phyloP scores from a whole-genome alignment of 2,113 vertebrate species.

The Burhinus bistriatus region DNA sequence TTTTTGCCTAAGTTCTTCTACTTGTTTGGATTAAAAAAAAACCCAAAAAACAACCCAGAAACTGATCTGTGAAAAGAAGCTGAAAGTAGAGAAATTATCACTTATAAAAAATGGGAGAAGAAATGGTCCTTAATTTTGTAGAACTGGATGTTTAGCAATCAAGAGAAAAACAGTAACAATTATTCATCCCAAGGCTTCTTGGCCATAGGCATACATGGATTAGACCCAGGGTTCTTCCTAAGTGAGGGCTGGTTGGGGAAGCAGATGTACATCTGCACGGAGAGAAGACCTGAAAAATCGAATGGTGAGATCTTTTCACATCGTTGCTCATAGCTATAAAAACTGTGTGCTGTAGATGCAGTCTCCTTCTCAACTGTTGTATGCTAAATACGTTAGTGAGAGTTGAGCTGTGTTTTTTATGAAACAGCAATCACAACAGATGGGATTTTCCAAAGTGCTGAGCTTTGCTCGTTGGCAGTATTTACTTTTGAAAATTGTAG shows the following conservation, averaged over 20 bases:
- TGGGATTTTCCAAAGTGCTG: conserved; percentile 3
- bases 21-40: not conserved
- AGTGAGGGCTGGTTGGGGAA: not conserved
- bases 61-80: not conserved
- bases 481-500: not conserved
- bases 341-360: not conserved
- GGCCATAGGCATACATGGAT: not conserved
- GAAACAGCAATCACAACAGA: not conserved
- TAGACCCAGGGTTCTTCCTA: not conserved
- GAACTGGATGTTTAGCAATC: not conserved
- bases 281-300: not conserved
- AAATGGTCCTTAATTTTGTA: not conserved
- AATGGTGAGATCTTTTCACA: not conserved
- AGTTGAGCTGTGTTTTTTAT: not conserved
- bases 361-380: not conserved
- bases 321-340: not conserved
- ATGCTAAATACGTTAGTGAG: not conserved
- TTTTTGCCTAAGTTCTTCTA: not conserved
- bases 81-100: not conserved
- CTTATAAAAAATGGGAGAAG: not conserved
- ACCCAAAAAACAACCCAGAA: not conserved
- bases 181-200: not conserved
- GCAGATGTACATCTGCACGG: not conserved
- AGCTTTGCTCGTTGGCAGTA: not conserved
- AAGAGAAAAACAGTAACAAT: not conserved